Evolutionary conservation across 2,113 vertebrate genomes (phyloP).

Genomic region (Dasyurus viverrinus): DNA sequence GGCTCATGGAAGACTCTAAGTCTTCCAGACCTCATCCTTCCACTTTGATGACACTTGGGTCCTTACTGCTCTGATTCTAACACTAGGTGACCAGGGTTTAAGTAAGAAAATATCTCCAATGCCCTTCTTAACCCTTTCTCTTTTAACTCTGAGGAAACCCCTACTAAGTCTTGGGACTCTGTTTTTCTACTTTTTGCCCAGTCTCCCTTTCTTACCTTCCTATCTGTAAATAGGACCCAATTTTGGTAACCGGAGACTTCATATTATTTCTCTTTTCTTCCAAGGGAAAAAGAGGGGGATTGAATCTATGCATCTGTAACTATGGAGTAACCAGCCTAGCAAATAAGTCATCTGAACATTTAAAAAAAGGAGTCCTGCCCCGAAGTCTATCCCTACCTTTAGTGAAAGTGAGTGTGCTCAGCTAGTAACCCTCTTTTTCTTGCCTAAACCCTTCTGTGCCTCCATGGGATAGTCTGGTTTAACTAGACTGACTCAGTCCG

Average conservation of each 20-base stretch:
- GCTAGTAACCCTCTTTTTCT: neutral
- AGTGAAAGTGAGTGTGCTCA: neutral
- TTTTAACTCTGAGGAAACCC: constrained; percentile 22
- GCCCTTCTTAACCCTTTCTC: constrained; percentile 27
- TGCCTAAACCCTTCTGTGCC: neutral
- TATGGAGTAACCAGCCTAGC: neutral
- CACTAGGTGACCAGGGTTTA: neutral
- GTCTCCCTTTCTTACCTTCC: constrained; percentile 22
- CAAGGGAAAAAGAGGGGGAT: constrained; percentile 43
- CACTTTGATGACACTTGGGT: constrained; percentile 12
- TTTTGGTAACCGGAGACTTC: constrained; percentile 45
- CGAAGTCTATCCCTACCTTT: constrained; percentile 1
- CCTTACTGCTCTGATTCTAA: constrained; percentile 14
- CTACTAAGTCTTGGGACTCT: neutral
- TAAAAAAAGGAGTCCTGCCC: constrained; percentile 45
- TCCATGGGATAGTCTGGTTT: neutral
- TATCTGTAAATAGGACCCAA: neutral
- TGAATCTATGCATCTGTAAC: constrained; percentile 28
- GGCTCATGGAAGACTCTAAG: neutral
- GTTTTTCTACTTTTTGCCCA: constrained; percentile 34
- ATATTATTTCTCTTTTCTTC: neutral
- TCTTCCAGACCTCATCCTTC: neutral
- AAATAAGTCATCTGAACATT: constrained; percentile 56
- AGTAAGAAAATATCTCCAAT: neutral
- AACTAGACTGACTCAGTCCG: neutral